Evolutionary conservation across 2,113 vertebrate species (phyloP), one percentile per base, ranked within the genome.

Genomic region (Percopsis transmontana): DNA sequence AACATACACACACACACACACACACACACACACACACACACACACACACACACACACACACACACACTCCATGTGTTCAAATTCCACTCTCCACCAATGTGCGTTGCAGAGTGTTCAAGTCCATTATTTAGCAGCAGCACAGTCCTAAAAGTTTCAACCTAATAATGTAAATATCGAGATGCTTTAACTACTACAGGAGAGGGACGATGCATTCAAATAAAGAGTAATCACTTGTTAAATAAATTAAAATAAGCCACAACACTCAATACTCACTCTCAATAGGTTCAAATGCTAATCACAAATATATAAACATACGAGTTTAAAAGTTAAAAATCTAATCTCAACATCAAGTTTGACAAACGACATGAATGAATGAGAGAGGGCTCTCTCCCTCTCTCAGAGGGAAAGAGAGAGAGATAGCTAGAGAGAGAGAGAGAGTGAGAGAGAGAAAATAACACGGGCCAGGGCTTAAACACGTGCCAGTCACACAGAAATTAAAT

Each of bases 1-100:
- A 44, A 71, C 62, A 57, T 70, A 57, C 70, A 51, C 64, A 57
- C 51, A 55, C 65, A 56, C 58, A 62, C 62, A 65, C 48, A 67
- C 45, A 60, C 66, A 70, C 57, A 62, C 50, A 55, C 50, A 16
- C 57, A 59, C 39, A 42, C 39, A 44, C 57, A 14, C 57, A 42
- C 39, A 59, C 39, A 59, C 39, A 41, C n/a, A 42, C 57, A 59
- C 39, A 42, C 39, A 59, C 57, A 21, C 39, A 60, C 13, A 60
- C 52, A 54, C 52, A 54, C 52, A 21, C 19, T n/a, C 19, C 27
- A 33, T 33, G 27, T 33, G 27, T 33, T 33, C 27, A 33, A 33
- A 33, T 33, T 33, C 27, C 27, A n/a, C n/a, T 7, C 27, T 33
- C 27, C 27, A 7, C 27, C 27, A 33, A 33, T 33, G 3, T 33